A percentile compares a stretch with the other conserved stretches of the same genome.
These are phyloP conservation scores for Glyphotaelius pellucidus DNA, from an alignment of 2,888 invertebrate genomes.

Conservation along the genomic window DNA sequence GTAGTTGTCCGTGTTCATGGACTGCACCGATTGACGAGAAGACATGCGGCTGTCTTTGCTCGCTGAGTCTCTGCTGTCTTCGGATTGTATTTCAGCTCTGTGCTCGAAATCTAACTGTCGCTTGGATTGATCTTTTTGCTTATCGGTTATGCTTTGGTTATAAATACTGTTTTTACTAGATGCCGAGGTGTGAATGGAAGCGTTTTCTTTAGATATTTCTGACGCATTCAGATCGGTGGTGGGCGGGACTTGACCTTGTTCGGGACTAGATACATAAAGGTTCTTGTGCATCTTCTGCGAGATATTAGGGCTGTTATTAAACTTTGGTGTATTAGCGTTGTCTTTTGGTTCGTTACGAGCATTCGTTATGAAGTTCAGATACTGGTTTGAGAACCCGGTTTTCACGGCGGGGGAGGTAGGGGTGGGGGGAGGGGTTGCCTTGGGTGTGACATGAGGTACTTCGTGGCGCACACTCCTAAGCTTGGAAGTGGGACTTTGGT, in stretches of 20 bases:
- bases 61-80: conserved; percentile 76
- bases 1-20: conserved; percentile 70
- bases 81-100: conserved; percentile 74
- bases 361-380: conserved; percentile 74
- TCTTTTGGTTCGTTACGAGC: conserved; percentile 77
- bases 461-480: conserved; percentile 75
- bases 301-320: conserved; percentile 76
- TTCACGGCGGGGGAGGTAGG: conserved; percentile 70
- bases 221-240: conserved; percentile 73
- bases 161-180: conserved; percentile 60
- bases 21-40: conserved; percentile 74
- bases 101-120: conserved; percentile 76
- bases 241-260: conserved; percentile 76
- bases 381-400: conserved; percentile 75
- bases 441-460: conserved; percentile 73
- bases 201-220: conserved; percentile 74
- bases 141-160: conserved; percentile 68
- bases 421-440: conserved; percentile 68
- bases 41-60: conserved; percentile 76
- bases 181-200: conserved; percentile 73
- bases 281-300: conserved; percentile 77
- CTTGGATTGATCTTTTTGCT: conserved; percentile 75
- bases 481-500: conserved; percentile 73
- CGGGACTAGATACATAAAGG: conserved; percentile 76
- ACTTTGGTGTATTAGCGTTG: conserved; percentile 77